Evolutionary conservation across 2,888 invertebrate species (phyloP).

Genomic region (Lagria hirta): DNA sequence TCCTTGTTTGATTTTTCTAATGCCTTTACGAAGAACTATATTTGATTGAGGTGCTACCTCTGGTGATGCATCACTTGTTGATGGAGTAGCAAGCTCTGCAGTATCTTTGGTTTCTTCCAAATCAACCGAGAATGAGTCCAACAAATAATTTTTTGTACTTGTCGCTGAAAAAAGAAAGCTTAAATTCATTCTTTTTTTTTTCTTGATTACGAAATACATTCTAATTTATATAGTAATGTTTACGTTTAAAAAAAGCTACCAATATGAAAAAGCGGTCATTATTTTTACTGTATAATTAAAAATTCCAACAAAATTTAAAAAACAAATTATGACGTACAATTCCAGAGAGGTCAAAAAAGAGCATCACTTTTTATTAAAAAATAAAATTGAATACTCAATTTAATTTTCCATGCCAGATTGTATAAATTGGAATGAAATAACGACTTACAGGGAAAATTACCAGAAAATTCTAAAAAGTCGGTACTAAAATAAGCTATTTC

Average conservation of each 20-base stretch:
- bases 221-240: no score
- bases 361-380: no score
- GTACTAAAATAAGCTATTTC: constrained; percentile 86
- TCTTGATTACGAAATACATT: constrained; percentile 6
- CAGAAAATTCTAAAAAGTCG: constrained; percentile 78
- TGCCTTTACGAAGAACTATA: constrained; percentile 82
- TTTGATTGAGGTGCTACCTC: constrained; percentile 77
- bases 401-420: no score
- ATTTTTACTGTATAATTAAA: no score
- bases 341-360: no score
- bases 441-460: constrained; percentile 68
- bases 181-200: no score
- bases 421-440: no score
- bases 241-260: no score
- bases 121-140: constrained; percentile 62
- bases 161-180: constrained; percentile 53
- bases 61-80: constrained; percentile 53
- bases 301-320: no score
- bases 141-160: constrained; percentile 60
- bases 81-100: constrained; percentile 56
- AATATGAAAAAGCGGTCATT: no score
- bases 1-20: constrained; percentile 78
- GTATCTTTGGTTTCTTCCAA: constrained; percentile 58
- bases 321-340: no score
- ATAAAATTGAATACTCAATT: no score